phyloP scores from a whole-genome alignment of 2,888 invertebrate genomes.

The Synanthedon tipuliformis region DNA sequence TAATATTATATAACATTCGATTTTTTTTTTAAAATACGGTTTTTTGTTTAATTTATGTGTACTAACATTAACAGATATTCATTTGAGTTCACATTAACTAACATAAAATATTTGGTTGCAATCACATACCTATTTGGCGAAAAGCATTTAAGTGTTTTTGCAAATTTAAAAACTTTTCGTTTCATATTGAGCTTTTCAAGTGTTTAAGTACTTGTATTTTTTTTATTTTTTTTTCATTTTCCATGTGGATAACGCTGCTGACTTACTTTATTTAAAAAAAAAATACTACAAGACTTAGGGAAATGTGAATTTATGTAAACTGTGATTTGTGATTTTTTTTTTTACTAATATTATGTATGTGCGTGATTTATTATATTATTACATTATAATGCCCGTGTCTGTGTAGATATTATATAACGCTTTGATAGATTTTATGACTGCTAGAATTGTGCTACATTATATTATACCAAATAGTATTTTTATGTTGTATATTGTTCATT shows the following conservation, averaged over 20 bases:
- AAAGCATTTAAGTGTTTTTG: slow-evolving; percentile 39
- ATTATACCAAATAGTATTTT: slow-evolving; percentile 70
- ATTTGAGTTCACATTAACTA: not conserved
- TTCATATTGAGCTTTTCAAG: slow-evolving; percentile 34
- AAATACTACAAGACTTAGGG: slow-evolving; percentile 59
- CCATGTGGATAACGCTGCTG: too few relatives aligned
- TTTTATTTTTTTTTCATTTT: slow-evolving; percentile 48
- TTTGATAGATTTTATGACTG: slow-evolving; percentile 64
- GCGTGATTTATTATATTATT: slow-evolving; percentile 24
- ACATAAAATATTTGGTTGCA: not conserved
- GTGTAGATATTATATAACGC: slow-evolving; percentile 52
- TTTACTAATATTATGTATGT: slow-evolving; percentile 52
- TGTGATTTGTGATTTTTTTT: slow-evolving; percentile 70
- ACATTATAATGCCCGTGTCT: slow-evolving; percentile 43
- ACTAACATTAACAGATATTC: not conserved
- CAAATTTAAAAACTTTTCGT: slow-evolving; percentile 8
- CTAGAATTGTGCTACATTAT: slow-evolving; percentile 64
- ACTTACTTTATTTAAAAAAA: slow-evolving; percentile 30
- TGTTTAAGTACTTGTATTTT: slow-evolving; percentile 39
- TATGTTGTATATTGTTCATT: slow-evolving; percentile 64
- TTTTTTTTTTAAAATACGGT: not conserved
- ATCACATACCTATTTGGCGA: slow-evolving; percentile 16
- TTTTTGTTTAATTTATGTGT: not conserved
- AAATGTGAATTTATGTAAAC: slow-evolving; percentile 69
- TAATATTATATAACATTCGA: not conserved